A percentile compares a stretch with the other conserved stretches of the same genome.
Conservation (phyloP, 1,140 invertebrate species). For the Thaumetopoea pityocampa region DNA sequence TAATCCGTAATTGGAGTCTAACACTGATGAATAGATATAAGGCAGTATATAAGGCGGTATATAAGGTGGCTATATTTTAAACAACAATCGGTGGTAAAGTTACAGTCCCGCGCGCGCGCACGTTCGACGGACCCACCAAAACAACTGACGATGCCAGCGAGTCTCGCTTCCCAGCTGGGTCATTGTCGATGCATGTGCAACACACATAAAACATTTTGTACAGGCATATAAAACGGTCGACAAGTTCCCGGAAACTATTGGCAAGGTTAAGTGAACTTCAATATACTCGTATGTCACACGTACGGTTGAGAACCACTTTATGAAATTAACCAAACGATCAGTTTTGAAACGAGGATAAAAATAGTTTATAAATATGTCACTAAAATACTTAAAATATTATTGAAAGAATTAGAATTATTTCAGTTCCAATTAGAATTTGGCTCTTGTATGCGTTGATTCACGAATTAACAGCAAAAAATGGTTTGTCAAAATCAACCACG, state of each 20-base stretch:
- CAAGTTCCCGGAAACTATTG: conserved; percentile 12
- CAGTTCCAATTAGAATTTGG: too few species aligned
- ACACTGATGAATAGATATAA: too few species aligned
- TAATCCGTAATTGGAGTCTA: too few species aligned
- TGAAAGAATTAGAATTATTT: too few species aligned
- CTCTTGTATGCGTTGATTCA: too few species aligned
- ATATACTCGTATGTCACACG: background rate
- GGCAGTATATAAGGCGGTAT: conserved; percentile 5
- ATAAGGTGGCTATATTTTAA: conserved; percentile 28
- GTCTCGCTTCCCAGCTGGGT: conserved; percentile 47
- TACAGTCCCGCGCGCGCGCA: conserved; percentile 40
- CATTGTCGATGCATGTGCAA: conserved; percentile 36
- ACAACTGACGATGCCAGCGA: conserved; percentile 60
- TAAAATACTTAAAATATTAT: too few species aligned
- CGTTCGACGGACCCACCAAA: conserved; percentile 41
- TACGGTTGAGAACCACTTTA: too few species aligned
- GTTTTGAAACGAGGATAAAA: too few species aligned
- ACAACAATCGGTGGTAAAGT: conserved; percentile 8
- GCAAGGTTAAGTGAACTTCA: conserved; percentile 7
- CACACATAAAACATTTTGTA: conserved; percentile 23
- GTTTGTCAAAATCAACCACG: too few species aligned
- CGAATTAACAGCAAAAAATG: too few species aligned
- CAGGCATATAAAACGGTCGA: conserved; percentile 11
- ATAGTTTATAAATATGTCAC: too few species aligned
- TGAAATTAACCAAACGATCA: too few species aligned